Percentiles rank a stretch among this genome's conserved stretches.
phyloP scores from a whole-genome alignment of 2,113 vertebrate genomes.

The Dipodomys stephensi region DNA sequence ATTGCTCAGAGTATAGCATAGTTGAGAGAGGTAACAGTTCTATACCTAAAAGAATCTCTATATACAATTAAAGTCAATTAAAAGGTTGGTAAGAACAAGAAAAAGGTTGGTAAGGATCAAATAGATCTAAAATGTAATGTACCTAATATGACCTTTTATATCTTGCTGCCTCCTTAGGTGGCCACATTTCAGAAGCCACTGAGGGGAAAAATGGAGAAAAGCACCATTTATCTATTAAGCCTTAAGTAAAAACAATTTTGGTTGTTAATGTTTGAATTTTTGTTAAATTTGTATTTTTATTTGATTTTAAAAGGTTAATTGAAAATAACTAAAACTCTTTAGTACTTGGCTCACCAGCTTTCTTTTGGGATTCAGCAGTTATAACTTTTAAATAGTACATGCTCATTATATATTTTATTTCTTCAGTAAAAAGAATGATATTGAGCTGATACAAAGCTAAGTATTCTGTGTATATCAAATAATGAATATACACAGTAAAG shows the following conservation, averaged over 20 bases:
- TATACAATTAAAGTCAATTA: not conserved
- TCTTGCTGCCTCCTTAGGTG: not conserved
- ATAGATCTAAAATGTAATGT: not conserved
- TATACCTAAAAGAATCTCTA: not conserved
- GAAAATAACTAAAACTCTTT: constrained; percentile 30
- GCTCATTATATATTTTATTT: not conserved
- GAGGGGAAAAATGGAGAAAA: not conserved
- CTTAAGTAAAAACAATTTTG: constrained; percentile 34
- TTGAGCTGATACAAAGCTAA: not conserved
- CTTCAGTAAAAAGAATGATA: not conserved
- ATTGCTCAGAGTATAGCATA: not conserved
- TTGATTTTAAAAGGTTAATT: constrained; percentile 1
- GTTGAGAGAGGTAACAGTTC: not conserved
- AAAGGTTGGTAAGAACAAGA: not conserved
- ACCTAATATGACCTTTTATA: not conserved
- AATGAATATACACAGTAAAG: not conserved
- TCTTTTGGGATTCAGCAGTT: constrained; percentile 5
- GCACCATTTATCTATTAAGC: not conserved
- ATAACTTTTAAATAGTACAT: not conserved
- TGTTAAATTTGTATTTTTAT: not conserved
- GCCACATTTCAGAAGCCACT: constrained; percentile 4
- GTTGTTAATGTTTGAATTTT: too few relatives aligned
- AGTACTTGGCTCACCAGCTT: constrained; percentile 19
- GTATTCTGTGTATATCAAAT: not conserved
- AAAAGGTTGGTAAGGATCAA: not conserved